A percentile compares a stretch with the other conserved stretches of the same genome.
Evolutionary conservation across 2,797 vertebrate genomes (phyloP).

Genomic region (Anabacerthia variegaticeps): DNA sequence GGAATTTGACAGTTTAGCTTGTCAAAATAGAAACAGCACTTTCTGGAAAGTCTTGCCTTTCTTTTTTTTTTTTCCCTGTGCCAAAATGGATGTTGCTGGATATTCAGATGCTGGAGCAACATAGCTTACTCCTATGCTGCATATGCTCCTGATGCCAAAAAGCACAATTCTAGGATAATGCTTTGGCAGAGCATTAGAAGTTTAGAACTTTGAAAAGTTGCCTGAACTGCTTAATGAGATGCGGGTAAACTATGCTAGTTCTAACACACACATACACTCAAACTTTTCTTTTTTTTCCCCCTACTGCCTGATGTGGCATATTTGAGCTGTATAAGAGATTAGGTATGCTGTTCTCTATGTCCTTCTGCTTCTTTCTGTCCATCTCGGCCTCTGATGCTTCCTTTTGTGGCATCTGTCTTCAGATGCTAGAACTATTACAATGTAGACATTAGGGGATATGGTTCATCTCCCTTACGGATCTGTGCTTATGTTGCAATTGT

Average conservation of each 20-base stretch:
- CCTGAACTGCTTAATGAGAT: neutral
- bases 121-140: neutral
- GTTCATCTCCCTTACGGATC: neutral
- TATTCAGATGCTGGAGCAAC: neutral
- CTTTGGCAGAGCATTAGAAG: neutral
- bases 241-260: neutral
- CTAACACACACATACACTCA: neutral
- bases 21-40: neutral
- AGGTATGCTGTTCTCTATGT: neutral
- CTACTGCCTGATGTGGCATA: too few species aligned
- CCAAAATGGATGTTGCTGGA: neutral
- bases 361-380: neutral
- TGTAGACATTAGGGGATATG: rapidly evolving
- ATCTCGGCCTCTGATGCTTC: neutral
- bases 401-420: neutral
- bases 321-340: neutral
- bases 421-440: neutral
- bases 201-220: neutral
- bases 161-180: neutral
- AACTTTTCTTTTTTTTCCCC: too few species aligned
- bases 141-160: neutral
- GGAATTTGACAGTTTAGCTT: neutral
- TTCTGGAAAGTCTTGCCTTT: rapidly evolving
- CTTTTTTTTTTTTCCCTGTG: too few species aligned
- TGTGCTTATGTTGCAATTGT: neutral